Evolutionary conservation across 2,113 vertebrate genomes (phyloP), one percentile per base, ranked within the genome.

Genomic region (Sturnus vulgaris): DNA sequence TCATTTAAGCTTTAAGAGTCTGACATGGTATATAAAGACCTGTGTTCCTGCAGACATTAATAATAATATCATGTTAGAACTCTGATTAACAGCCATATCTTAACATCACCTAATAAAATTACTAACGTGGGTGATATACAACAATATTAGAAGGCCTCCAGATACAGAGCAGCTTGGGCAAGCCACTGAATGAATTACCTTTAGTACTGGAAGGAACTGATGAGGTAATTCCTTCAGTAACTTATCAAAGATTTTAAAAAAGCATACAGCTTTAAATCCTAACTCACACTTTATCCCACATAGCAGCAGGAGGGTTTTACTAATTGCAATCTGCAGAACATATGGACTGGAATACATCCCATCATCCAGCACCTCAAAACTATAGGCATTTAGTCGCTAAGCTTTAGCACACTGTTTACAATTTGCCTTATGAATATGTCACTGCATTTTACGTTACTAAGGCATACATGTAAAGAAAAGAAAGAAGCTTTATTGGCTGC

Each of bases 321-420:
- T 97, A 97, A 98, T 96, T 97, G 96, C 96, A 88, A 93, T 91
- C 84, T 95, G 88, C 47, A 92, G 77, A 96, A 91, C 95, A 97
- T 59, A 82, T 93, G 97, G 92, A 89, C 85, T 94, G 44, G 92
- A 96, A 93, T 69, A 71, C 22, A 76, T 78, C 91, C 86, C 73
- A 77, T 59, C 71, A 77, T 42, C 82, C 88, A 9, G 81, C 70
- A 92, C 66, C 82, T 95, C 92, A 56, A 79, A 87, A 82, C 50
- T 50, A 56, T 7, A 82, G 60, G 59, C 60, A 39, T 63, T 60
- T 59, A 79, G 59, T 86, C 10, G 1, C 82, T 76, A 81, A 83
- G 72, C 56, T 92, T 89, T 61, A 84, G 30, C 53, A 61, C 42
- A 39, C 30, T 75, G 85, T 86, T 92, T 86, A 90, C 63, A 86